Conservation (phyloP, 2,888 invertebrate genomes). For the Acrobasis suavella region DNA sequence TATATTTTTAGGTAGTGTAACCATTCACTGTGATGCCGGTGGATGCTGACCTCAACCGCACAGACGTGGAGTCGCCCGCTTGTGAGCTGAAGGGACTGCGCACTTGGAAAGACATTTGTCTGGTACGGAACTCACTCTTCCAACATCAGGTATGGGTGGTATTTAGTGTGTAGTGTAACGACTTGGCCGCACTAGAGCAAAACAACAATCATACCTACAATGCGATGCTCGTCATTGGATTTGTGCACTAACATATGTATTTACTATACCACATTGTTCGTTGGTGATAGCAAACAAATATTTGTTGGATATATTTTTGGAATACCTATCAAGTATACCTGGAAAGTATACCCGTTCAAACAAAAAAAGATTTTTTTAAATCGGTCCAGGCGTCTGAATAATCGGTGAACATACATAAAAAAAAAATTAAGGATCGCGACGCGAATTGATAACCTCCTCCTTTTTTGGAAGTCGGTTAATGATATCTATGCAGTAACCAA, state of each 20-base stretch:
- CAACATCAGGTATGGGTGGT: slow-evolving; percentile 73
- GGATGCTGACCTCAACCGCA: slow-evolving; percentile 81
- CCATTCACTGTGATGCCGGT: slow-evolving; percentile 83
- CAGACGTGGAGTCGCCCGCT: slow-evolving; percentile 81
- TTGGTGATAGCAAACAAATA: too few relatives aligned
- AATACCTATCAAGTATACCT: too few relatives aligned
- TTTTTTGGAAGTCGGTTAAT: too few relatives aligned
- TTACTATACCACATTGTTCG: neutral
- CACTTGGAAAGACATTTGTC: slow-evolving; percentile 81
- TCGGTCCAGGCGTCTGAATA: too few relatives aligned
- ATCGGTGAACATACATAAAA: too few relatives aligned
- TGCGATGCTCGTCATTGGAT: neutral
- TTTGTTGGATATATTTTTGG: too few relatives aligned
- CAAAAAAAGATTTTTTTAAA: too few relatives aligned
- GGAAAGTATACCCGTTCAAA: too few relatives aligned
- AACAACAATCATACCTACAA: neutral
- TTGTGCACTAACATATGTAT: neutral
- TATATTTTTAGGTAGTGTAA: slow-evolving; percentile 70
- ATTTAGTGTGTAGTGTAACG: slow-evolving; percentile 11
- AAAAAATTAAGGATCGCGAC: too few relatives aligned
- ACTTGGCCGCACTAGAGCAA: slow-evolving; percentile 6
- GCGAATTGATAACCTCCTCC: too few relatives aligned
- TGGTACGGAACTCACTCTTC: slow-evolving; percentile 79
- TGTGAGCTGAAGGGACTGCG: slow-evolving; percentile 80
- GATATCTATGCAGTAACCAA: too few relatives aligned